Percentiles rank a stretch among this genome's conserved stretches.
phyloP scores from a whole-genome alignment of 2,888 invertebrate genomes.

The Quadriops clusia region DNA sequence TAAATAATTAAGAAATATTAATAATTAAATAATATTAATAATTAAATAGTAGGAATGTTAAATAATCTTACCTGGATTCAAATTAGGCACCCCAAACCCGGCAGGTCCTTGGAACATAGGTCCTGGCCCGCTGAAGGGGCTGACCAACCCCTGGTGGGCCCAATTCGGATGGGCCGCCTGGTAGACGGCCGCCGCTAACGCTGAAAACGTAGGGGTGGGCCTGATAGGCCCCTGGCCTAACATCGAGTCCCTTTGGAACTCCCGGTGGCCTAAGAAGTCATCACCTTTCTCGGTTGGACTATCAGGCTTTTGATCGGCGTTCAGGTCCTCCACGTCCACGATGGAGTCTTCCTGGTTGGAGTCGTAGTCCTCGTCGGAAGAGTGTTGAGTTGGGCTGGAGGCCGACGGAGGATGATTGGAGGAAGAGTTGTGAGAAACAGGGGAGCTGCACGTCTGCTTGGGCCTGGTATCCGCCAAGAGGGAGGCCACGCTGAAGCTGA shows the following conservation, averaged over 20 bases:
- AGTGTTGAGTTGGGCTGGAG: slow-evolving; percentile 28
- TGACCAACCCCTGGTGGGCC: slow-evolving; percentile 51
- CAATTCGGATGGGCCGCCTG: slow-evolving; percentile 37
- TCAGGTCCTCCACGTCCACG: slow-evolving; percentile 71
- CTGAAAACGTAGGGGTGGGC: slow-evolving; percentile 68
- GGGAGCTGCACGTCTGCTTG: slow-evolving; percentile 36
- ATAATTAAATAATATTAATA: background rate
- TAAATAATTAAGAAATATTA: background rate
- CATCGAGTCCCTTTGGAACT: slow-evolving; percentile 22
- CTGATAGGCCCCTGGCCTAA: slow-evolving; percentile 51
- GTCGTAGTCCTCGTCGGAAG: slow-evolving; percentile 53
- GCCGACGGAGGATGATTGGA: slow-evolving; percentile 35
- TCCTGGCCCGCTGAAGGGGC: slow-evolving; percentile 42
- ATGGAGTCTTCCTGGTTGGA: slow-evolving; percentile 59
- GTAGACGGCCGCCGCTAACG: slow-evolving; percentile 56
- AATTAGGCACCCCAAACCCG: slow-evolving; percentile 33
- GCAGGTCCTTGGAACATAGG: slow-evolving; percentile 56
- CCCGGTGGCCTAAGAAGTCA: slow-evolving; percentile 30
- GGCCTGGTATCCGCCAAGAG: slow-evolving; percentile 72
- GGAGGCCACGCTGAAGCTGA: slow-evolving; percentile 82
- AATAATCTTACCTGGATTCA: slow-evolving; percentile 36
- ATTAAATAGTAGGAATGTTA: background rate
- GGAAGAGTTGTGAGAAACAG: slow-evolving; percentile 41
- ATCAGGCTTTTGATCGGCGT: slow-evolving; percentile 39
- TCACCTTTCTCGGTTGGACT: slow-evolving; percentile 30